Evolutionary conservation across 2,113 vertebrate genomes (phyloP), one percentile per base, ranked within the genome.

Genomic region (Azemiops feae): DNA sequence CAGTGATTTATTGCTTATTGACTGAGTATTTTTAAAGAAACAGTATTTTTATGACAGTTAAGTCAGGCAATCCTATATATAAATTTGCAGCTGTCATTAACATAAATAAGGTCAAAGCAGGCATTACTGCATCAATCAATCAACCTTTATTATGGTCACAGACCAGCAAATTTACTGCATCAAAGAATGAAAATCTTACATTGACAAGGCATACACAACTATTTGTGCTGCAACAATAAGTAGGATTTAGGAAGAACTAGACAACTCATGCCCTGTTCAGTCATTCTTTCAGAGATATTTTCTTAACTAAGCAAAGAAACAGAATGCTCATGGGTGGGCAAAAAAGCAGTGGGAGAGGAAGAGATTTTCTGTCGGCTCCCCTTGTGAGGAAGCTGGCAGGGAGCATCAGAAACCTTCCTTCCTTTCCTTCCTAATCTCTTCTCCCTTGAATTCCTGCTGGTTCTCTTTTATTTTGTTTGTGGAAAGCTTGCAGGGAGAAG

Each of bases 41-140:
- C 2, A 57, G 30, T 20, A 34, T 55, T 52, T 30, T 39, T 90
- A 60, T n/a, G 54, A 11, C 34, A 52, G 52, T 18, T 4, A 92
- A 85, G 53, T 8, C 3, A 12, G 9, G 22, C 64, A 92, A 47
- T 3, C 4, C 23, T 74, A 89, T 50, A 23, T n/a, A 27, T 64
- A 87, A 54, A 9, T 22, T 10, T 53, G 53, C 0, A 87, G 0
- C 22, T 55, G 0, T 47, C 8, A 27, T 8, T 81, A 50, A 81
- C n/a, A 54, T 58, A 22, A 85, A 14, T 43, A 60, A 85, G 16
- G 1, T 69, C 69, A 16, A 57, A 30, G 20, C 85, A 64, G 12
- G 52, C 39, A 50, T 20, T 34, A 92, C 4, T 81, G 22, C 9
- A 57, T 85, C 18, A 89, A 11, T 64, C 27, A 64, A 14, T 64